Evolutionary conservation across 2,113 vertebrate genomes (phyloP).

Genomic region (Osmerus eperlanus): DNA sequence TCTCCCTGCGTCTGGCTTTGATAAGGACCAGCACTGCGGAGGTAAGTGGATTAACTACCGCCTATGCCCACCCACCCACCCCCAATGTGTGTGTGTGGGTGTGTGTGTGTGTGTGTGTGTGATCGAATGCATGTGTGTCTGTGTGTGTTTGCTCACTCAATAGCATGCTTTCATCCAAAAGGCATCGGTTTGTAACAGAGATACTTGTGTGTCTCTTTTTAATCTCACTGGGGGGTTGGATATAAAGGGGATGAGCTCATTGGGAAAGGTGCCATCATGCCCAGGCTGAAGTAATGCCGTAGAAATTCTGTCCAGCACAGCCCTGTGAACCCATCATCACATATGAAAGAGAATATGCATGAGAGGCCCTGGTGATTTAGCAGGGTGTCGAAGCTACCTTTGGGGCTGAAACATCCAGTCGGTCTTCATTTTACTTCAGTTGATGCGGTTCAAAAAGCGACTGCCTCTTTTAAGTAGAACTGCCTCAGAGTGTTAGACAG

Average conservation of each 20-base stretch:
- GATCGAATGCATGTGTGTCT: conserved; percentile 15
- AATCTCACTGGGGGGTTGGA: neutral
- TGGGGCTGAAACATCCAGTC: too few relatives aligned
- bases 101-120: conserved; percentile 30
- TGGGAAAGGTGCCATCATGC: neutral
- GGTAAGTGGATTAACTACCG: conserved; percentile 75
- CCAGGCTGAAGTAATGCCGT: neutral
- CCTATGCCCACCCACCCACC: conserved; percentile 14
- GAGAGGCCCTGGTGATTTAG: neutral
- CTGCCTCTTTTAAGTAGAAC: too few relatives aligned
- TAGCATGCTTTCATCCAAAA: conserved; percentile 19
- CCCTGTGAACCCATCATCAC: conserved; percentile 13
- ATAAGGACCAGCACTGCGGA: conserved; percentile 85
- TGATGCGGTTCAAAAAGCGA: too few relatives aligned
- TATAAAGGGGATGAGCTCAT: neutral
- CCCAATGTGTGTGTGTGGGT: conserved; percentile 19
- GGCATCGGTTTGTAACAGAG: conserved; percentile 21
- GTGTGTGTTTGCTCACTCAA: conserved; percentile 13
- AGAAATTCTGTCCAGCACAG: conserved; percentile 7
- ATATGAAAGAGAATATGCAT: conserved; percentile 16
- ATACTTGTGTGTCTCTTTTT: neutral
- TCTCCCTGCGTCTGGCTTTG: conserved; percentile 91
- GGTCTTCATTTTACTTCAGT: too few relatives aligned
- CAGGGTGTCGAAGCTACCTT: neutral
- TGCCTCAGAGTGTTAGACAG: neutral